Evolutionary conservation across 2,888 invertebrate species (phyloP), one percentile per base, ranked within the genome.

Genomic region (Scrobipalpa atriplicella): DNA sequence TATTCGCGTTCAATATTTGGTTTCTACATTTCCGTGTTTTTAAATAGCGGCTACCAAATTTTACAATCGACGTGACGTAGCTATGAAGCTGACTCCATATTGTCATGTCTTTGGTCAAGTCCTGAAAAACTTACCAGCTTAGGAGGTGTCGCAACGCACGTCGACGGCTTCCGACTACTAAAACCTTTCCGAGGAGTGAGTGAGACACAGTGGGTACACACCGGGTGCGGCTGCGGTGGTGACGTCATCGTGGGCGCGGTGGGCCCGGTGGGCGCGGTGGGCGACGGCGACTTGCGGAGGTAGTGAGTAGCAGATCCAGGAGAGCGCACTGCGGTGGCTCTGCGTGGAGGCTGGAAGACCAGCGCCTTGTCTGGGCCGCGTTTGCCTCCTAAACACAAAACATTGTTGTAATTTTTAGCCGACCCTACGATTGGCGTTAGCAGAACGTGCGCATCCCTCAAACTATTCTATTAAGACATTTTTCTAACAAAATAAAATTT

Each of bases 281-380:
- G 98, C 69, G 97, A 97, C 0, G 98, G 98, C n/a, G 96, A 97
- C 89, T 98, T 98, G 93, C 98, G 97, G 83, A 98, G 89, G 87
- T 97, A 98, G 84, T 97, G 97, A 38, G 95, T 95, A 71, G 95
- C 95, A 13, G 96, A 96, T 65, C 96, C 97, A 0, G 98, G 98
- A 69, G 97, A 97, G 73, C 97, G 96, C 66, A 98, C 97, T 0
- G 97, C 97, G 0, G 96, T 96, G 6, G 96, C 96, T 72, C 96
- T 94, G 0, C 96, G 94, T 0, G 96, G 95, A 0, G 95, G 94
- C 71, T 95, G 95, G 88, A 95, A 95, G 54, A 96, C 95, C 87
- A 92, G 82, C 67, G 92, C 90, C 82, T 91, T 92, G 80, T 95
- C 95, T 21, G 94, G 94, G 0, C 94, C 94, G 56, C 95, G 92